These are phyloP conservation scores for Hyperopisus bebe DNA, from an alignment of 2,113 vertebrate species.

Conservation along the genomic window DNA sequence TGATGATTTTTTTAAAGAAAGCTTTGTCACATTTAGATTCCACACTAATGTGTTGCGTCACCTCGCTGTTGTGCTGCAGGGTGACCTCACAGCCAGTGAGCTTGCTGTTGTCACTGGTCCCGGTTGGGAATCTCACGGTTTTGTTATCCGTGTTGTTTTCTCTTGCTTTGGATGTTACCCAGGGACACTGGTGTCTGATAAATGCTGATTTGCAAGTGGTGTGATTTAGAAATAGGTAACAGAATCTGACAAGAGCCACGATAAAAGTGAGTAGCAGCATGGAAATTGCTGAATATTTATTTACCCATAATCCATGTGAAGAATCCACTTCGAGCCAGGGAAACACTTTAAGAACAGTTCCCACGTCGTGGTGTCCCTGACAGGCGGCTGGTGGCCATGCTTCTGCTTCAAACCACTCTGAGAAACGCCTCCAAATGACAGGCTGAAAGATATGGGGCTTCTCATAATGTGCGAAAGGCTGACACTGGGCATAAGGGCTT, in stretches of 20 bases:
- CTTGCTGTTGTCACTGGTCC: neutral
- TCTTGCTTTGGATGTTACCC: neutral
- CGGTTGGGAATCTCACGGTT: neutral
- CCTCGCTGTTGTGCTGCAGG: neutral
- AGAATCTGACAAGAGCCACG: neutral
- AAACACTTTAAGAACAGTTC: neutral
- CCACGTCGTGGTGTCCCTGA: neutral
- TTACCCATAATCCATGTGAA: neutral
- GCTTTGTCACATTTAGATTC: neutral
- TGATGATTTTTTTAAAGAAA: neutral
- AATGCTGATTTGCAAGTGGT: neutral
- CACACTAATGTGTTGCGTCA: neutral
- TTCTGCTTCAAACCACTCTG: neutral
- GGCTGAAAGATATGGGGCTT: neutral
- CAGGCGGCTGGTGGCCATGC: neutral
- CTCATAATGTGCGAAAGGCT: neutral
- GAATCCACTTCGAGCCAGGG: neutral
- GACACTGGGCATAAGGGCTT: conserved; percentile 8
- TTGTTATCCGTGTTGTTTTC: neutral
- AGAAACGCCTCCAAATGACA: neutral
- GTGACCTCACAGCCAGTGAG: neutral
- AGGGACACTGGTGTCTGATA: neutral
- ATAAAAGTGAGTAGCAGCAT: neutral
- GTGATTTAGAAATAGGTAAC: neutral
- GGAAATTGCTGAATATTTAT: neutral